Conservation (phyloP, 2,113 vertebrate species). For the Scolopax mira region DNA sequence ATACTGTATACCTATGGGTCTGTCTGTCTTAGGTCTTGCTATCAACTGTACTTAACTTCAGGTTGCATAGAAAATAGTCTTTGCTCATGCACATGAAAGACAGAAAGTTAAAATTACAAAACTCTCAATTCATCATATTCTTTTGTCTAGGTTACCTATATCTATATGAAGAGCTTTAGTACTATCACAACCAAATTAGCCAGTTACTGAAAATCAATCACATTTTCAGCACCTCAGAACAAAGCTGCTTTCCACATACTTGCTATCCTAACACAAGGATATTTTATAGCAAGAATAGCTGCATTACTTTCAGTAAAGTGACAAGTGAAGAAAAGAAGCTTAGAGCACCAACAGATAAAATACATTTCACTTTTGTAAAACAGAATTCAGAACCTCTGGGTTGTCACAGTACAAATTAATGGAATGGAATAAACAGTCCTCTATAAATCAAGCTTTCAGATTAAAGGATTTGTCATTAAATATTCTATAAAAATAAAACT, state of each 20-base stretch:
- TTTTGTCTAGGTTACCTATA: neutral
- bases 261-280: neutral
- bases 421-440: constrained; percentile 28
- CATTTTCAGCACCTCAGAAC: neutral
- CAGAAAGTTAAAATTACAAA: neutral
- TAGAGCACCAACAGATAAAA: constrained; percentile 57
- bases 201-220: neutral
- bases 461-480: constrained; percentile 60
- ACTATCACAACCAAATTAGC: neutral
- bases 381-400: constrained; percentile 31
- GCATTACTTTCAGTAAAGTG: neutral
- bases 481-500: constrained; percentile 38
- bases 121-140: neutral
- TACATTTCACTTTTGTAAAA: constrained; percentile 16
- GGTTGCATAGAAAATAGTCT: neutral
- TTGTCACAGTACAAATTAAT: constrained; percentile 53
- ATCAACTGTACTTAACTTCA: neutral
- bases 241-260: neutral
- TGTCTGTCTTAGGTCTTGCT: neutral
- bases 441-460: constrained; percentile 54
- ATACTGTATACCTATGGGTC: fast-evolving
- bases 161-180: neutral
- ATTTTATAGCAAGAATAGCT: neutral
- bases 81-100: neutral
- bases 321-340: constrained; percentile 40